phyloP scores from a whole-genome alignment of 2,888 invertebrate species.

The Reticulitermes lucifugus region DNA sequence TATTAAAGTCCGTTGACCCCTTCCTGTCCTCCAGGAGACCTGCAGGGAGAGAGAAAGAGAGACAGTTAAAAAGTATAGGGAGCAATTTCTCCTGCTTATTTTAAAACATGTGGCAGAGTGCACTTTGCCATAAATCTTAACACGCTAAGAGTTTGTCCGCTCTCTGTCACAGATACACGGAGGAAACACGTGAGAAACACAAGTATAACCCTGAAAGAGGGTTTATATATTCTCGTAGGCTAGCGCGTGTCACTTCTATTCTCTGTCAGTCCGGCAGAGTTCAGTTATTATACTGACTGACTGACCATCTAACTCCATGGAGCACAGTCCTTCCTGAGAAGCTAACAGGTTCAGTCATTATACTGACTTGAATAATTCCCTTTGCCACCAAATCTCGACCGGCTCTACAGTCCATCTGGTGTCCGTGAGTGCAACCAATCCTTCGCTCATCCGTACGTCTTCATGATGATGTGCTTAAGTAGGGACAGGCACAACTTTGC shows the following conservation, averaged over 20 bases:
- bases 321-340: no score
- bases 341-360: no score
- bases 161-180: slow-evolving; percentile 16
- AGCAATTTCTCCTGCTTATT: slow-evolving; percentile 51
- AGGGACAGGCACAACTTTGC: no score
- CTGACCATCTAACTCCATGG: no score
- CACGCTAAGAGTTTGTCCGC: slow-evolving; percentile 28
- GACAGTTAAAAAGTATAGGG: slow-evolving; percentile 20
- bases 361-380: no score
- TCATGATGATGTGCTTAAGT: no score
- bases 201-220: not conserved
- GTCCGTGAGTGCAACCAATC: no score
- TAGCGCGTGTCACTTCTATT: not conserved
- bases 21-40: no score
- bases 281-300: no score
- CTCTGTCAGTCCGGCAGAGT: not conserved
- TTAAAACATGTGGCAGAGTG: slow-evolving; percentile 46
- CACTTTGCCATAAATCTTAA: slow-evolving; percentile 51
- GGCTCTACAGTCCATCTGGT: no score
- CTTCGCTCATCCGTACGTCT: no score
- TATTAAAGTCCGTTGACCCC: not conserved
- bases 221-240: not conserved
- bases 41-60: not conserved
- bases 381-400: no score
- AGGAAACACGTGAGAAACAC: not conserved